Conservation (phyloP, 2,797 vertebrate species). For the Masticophis lateralis region DNA sequence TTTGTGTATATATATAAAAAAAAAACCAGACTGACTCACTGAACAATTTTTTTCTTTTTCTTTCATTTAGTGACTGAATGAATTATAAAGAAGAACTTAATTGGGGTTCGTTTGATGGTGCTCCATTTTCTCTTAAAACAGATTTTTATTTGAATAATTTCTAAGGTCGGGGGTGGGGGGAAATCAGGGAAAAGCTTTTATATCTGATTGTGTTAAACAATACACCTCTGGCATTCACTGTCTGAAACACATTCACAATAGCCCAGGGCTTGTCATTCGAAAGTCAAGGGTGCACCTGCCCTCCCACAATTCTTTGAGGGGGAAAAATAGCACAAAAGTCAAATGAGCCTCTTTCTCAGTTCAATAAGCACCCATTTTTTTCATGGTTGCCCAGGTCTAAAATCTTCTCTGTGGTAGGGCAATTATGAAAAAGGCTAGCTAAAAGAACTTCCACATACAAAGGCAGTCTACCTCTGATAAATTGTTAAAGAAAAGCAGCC, state of each 20-base stretch:
- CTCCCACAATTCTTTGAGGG: not conserved
- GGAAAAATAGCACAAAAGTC: not conserved
- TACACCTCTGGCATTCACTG: not conserved
- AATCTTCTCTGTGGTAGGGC: not conserved
- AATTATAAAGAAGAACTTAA: conserved; percentile 45
- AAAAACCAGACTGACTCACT: conserved; percentile 38
- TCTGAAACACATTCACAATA: not conserved
- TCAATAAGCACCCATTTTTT: not conserved
- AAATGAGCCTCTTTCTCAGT: not conserved
- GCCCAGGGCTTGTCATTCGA: not conserved
- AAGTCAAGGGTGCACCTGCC: not conserved
- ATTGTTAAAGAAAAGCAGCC: not conserved
- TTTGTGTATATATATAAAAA: not conserved
- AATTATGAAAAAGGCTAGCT: not conserved
- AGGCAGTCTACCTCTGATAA: not conserved
- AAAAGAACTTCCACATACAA: not conserved
- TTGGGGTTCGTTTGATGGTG: conserved; percentile 33
- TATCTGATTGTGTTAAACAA: not conserved
- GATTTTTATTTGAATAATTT: not conserved
- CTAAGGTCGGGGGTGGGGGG: not conserved
- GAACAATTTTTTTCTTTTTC: conserved; percentile 27
- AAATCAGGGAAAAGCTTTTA: not conserved
- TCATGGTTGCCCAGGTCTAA: not conserved
- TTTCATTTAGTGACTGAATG: conserved; percentile 25
- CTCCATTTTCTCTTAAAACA: conserved; percentile 35